Base-by-base conservation (phyloP, 2,797 vertebrate genomes). In the Neosalanx taihuensis region DNA sequence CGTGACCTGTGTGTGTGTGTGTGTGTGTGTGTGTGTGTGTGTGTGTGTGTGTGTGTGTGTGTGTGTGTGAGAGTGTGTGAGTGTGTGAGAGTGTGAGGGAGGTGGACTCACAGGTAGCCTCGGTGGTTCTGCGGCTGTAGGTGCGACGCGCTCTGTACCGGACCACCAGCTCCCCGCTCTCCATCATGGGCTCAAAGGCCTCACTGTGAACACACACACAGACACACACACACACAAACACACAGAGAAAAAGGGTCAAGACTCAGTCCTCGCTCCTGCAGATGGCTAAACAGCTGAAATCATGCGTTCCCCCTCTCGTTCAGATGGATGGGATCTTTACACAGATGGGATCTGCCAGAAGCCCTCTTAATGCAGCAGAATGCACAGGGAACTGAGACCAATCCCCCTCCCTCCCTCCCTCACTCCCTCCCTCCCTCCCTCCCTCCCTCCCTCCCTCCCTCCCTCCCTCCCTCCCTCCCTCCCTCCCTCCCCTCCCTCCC, bases 111-210 rank as follows among this genome's bases (percentile, higher is more conserved):
- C 96, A 20, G 18, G 94, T 96, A 60, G 96, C 94, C 79, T 96
- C 95, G 0, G 94, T 94, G 3, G 94, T 96, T 67, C 95, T 89
- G 13, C 96, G 94, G 84, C 96, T 96, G 90, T 97, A 97, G 0
- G 95, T 95, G 72, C 94, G 94, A 18, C 94, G 93, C 6, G 94
- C 95, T 0, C 92, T 92, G 79, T 97, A 97, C 37, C 94, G 87
- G 18, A 96, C 96, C 51, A 96, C 95, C 79, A 96, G 90, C 76
- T 97, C 95, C 0, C 96, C 95, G 13, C 93, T 94, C 74, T 96
- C 95, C 91, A 95, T 92, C 76, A 94, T 95, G 64, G 95, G 95
- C 64, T 95, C 93, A 31, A 97, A 96, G 0, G 93, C 95, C 83
- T 96, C 95, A 3, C 96, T 97, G 84, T 30, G 18, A 64, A 78